A percentile compares a stretch with the other conserved stretches of the same genome.
These are phyloP conservation scores for Choloepus hoffmanni DNA, from an alignment of 2,113 vertebrate genomes.

Conservation along the genomic window DNA sequence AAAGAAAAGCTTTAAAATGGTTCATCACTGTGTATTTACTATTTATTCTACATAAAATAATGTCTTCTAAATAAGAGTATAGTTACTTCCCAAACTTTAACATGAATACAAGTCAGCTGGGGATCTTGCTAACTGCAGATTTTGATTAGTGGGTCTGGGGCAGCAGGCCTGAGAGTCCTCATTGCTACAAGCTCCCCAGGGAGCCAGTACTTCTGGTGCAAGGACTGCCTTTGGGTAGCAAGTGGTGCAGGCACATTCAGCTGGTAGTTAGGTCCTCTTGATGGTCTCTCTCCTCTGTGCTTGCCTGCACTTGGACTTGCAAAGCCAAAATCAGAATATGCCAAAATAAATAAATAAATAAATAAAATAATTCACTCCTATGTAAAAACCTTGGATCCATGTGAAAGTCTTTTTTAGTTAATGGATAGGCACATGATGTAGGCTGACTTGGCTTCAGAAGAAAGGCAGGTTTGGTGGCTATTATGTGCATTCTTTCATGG, in stretches of 20 bases:
- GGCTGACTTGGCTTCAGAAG: constrained; percentile 44
- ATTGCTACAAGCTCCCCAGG: neutral
- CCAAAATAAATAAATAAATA: neutral
- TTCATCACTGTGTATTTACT: constrained; percentile 61
- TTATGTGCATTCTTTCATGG: neutral
- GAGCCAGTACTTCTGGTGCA: neutral
- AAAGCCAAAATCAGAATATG: neutral
- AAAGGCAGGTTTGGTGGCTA: constrained; percentile 5
- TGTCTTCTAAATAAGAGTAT: constrained; percentile 17
- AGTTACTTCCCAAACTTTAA: neutral
- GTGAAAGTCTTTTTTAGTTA: neutral
- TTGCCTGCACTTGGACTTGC: neutral
- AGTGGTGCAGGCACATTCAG: neutral
- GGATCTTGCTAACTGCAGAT: neutral
- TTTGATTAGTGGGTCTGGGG: neutral
- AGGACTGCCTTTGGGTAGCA: neutral
- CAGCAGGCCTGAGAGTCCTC: neutral
- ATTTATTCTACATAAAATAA: constrained; percentile 66
- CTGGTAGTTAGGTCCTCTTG: neutral
- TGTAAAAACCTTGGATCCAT: constrained; percentile 35
- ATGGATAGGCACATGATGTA: neutral
- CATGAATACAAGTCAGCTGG: neutral
- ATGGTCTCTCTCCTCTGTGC: neutral
- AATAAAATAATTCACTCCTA: constrained; percentile 11
- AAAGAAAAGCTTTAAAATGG: constrained; percentile 65